Evolutionary conservation across 1,140 invertebrate species (phyloP).

Genomic region (Zaprionus lachaisei): DNA sequence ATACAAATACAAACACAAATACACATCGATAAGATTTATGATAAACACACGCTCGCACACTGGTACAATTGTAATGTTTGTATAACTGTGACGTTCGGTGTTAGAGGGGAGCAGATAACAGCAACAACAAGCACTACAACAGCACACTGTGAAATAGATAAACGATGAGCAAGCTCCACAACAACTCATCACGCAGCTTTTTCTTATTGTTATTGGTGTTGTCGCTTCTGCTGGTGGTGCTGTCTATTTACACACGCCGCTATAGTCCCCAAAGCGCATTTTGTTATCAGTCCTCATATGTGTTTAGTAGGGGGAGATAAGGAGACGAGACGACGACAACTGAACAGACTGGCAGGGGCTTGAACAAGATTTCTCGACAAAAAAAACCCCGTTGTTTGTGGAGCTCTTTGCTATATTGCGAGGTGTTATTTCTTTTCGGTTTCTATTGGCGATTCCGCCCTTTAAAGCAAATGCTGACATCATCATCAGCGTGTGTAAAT

Average conservation of each 20-base stretch:
- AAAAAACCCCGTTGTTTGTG: slow-evolving; percentile 55
- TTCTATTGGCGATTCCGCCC: slow-evolving; percentile 35
- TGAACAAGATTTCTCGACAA: slow-evolving; percentile 19
- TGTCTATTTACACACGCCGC: slow-evolving; percentile 36
- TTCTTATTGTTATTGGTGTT: slow-evolving; percentile 24
- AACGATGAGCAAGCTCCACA: slow-evolving; percentile 29
- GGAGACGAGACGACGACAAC: slow-evolving; percentile 49
- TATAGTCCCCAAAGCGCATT: slow-evolving; percentile 33
- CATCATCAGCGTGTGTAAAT: slow-evolving; percentile 30
- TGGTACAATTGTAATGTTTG: slow-evolving; percentile 37
- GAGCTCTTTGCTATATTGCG: slow-evolving; percentile 28
- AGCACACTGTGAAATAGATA: slow-evolving; percentile 50
- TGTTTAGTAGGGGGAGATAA: slow-evolving; percentile 44
- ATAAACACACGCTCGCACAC: slow-evolving; percentile 39
- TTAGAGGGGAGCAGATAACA: slow-evolving; percentile 35
- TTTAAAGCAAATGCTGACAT: slow-evolving; percentile 39
- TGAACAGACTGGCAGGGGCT: slow-evolving; percentile 30
- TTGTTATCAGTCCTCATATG: slow-evolving; percentile 48
- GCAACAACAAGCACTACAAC: too few species aligned
- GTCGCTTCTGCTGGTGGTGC: slow-evolving; percentile 4
- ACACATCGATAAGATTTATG: slow-evolving; percentile 52
- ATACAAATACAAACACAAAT: slow-evolving; percentile 1
- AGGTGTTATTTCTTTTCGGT: slow-evolving; percentile 12
- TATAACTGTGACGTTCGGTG: slow-evolving; percentile 42
- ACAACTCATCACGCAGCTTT: slow-evolving; percentile 18